Evolutionary conservation across 2,797 vertebrate species (phyloP), one percentile per base, ranked within the genome.

Genomic region (Sternotherus odoratus): DNA sequence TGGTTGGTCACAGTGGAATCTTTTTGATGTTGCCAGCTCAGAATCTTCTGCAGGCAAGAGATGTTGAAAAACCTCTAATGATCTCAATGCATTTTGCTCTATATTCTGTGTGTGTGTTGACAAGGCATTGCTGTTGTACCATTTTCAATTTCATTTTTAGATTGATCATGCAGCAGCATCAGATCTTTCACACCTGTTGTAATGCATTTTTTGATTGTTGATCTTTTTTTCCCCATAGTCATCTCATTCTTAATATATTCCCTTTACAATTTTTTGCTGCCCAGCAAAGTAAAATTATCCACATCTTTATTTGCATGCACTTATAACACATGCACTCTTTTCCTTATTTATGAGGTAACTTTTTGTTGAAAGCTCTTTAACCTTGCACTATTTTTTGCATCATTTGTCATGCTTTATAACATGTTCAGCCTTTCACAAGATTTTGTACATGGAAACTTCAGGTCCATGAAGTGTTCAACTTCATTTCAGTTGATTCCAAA

Each of bases 1-100:
- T 82, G 26, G n/a, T 49, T 92, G 83, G 72, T 92, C 95, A 96
- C 88, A 91, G 79, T 74, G 75, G 63, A 86, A 77, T 23, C 53
- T 79, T 96, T 96, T 91, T 86, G 56, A 48, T 93, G 79, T 51
- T 94, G 87, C 87, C 81, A 93, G 66, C 66, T 92, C 51, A 89
- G 95, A 93, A n/a, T 83, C 57, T 56, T 94, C 87, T 90, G 89
- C 82, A 88, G 60, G 85, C 72, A 91, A 82, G 33, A 92, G 2
- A 30, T 86, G 87, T 74, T 82, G 63, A 95, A 94, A 69, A 94
- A 63, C 39, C 17, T 85, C 60, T 86, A 79, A 89, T 87, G 93
- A 82, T 50, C 46, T 86, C 81, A 46, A 11, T 85, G 23, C 33
- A 60, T 96, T 96, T 94, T 94, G 23, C n/a, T 91, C 80, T 36